phyloP scores from a whole-genome alignment of 2,113 vertebrate species.

The Strix aluco region DNA sequence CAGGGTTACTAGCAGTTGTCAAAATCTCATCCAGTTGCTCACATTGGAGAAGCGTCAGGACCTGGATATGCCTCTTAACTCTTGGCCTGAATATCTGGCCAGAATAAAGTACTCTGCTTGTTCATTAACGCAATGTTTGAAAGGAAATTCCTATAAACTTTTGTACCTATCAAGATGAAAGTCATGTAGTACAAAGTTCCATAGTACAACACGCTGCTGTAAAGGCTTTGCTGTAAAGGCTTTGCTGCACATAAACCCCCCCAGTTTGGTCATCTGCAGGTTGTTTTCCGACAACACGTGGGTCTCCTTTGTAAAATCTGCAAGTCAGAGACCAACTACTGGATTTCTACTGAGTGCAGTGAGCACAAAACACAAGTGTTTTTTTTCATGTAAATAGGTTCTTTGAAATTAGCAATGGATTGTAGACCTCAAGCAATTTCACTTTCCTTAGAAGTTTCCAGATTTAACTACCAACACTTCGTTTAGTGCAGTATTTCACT shows the following conservation, averaged over 20 bases:
- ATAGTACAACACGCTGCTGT: neutral
- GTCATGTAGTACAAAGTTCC: neutral
- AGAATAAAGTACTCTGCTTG: neutral
- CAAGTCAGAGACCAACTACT: neutral
- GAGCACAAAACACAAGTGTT: neutral
- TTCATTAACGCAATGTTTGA: neutral
- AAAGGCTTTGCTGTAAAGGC: neutral
- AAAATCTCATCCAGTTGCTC: neutral
- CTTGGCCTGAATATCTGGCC: neutral
- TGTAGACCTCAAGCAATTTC: neutral
- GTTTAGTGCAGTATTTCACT: neutral
- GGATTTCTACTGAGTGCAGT: neutral
- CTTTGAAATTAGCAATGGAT: neutral
- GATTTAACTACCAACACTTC: neutral
- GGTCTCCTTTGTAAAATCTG: neutral
- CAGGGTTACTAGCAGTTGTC: neutral
- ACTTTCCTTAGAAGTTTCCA: neutral
- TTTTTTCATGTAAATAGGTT: neutral
- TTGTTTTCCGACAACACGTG: neutral
- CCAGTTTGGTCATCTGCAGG: neutral
- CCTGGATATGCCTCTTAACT: neutral
- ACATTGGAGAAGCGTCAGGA: accelerated
- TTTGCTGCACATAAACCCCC: neutral
- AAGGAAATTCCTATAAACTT: neutral
- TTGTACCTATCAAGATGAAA: neutral